Evolutionary conservation across 2,113 vertebrate genomes (phyloP).

Genomic region (Steatornis caripensis): DNA sequence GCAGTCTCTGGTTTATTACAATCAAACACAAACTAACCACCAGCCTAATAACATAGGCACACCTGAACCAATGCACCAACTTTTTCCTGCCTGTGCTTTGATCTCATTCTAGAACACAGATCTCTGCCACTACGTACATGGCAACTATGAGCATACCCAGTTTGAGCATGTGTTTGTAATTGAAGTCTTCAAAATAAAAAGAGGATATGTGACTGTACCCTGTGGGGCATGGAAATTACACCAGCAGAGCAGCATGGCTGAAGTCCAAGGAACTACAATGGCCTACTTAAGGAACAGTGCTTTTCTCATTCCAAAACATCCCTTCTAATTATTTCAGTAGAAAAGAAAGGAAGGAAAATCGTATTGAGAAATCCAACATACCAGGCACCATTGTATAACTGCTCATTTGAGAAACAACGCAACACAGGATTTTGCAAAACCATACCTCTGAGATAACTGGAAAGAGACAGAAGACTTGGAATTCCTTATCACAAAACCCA

Average conservation of each 20-base stretch:
- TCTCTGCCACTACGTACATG: neutral
- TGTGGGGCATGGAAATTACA: slow-evolving; percentile 17
- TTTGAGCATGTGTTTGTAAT: slow-evolving; percentile 42
- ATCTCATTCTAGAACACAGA: neutral
- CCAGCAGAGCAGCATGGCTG: neutral
- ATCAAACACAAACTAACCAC: neutral
- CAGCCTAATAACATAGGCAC: neutral
- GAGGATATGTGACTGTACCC: neutral
- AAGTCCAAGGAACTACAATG: neutral
- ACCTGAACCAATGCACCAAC: neutral
- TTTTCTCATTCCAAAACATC: slow-evolving; percentile 31
- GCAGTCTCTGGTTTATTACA: neutral
- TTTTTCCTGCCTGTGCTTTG: neutral
- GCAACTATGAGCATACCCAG: neutral
- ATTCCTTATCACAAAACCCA: neutral
- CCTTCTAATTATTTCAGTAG: slow-evolving; percentile 28
- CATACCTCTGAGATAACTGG: neutral
- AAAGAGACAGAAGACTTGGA: neutral
- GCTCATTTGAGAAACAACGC: neutral
- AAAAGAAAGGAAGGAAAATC: neutral
- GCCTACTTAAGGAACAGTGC: neutral
- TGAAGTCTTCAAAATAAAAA: slow-evolving; percentile 36
- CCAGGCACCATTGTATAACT: neutral
- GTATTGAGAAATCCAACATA: slow-evolving; percentile 25
- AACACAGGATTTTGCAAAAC: neutral